A percentile compares a stretch with the other conserved stretches of the same genome.
Conservation (phyloP, 35 echinoderm and acorn worm genomes). For the Ophiothrix spiculata region DNA sequence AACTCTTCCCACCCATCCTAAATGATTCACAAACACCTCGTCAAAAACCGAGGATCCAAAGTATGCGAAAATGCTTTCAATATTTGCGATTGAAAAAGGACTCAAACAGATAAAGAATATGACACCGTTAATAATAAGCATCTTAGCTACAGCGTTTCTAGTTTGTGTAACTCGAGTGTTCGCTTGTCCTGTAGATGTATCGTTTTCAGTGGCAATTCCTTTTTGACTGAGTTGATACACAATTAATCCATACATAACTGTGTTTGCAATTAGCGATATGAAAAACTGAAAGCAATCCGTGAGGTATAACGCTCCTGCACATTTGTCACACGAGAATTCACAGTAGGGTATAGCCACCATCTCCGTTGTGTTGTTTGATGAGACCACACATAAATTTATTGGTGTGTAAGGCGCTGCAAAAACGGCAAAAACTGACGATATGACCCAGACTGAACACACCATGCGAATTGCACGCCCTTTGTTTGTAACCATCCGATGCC, state of each 20-base stretch:
- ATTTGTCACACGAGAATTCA: neutral
- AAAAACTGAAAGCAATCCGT: neutral
- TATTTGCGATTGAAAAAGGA: conserved; percentile 28
- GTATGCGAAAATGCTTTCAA: neutral
- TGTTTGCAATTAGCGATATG: neutral
- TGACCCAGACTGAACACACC: neutral
- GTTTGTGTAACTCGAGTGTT: neutral
- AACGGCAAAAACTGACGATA: neutral
- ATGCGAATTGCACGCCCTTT: neutral
- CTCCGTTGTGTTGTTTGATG: neutral
- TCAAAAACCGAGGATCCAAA: neutral
- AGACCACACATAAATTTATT: neutral
- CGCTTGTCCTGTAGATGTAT: neutral
- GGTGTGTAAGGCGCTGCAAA: neutral
- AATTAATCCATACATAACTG: neutral
- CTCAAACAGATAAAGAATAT: conserved; percentile 32
- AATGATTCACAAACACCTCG: neutral
- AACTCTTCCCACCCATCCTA: neutral
- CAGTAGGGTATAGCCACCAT: neutral
- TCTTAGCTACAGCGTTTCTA: conserved; percentile 33
- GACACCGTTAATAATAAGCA: conserved; percentile 54
- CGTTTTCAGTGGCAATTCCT: neutral
- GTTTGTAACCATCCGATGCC: neutral
- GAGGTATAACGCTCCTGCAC: neutral
- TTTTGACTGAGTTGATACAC: neutral